A percentile compares a stretch with the other conserved stretches of the same genome.
phyloP scores from a whole-genome alignment of 2,113 vertebrate species.

The Strix uralensis region DNA sequence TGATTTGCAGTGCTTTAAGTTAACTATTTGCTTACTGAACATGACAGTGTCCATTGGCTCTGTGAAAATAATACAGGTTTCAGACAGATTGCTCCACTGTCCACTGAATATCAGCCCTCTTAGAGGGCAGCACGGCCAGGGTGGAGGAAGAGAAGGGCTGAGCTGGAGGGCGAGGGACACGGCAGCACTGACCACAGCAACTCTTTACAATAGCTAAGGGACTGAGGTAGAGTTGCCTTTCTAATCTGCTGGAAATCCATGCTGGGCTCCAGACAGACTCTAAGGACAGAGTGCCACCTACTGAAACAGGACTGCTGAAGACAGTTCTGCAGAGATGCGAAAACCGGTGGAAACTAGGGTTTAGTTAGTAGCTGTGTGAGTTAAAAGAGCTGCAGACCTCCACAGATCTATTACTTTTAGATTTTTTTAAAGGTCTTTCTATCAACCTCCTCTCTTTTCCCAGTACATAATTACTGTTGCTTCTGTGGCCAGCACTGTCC shows the following conservation, averaged over 20 bases:
- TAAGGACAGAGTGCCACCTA: background rate
- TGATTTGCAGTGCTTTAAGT: background rate
- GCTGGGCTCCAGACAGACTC: background rate
- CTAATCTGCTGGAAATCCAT: background rate
- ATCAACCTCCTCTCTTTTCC: background rate
- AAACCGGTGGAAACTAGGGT: background rate
- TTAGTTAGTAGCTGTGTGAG: background rate
- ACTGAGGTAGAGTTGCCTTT: background rate
- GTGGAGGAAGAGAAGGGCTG: background rate
- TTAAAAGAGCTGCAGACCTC: background rate
- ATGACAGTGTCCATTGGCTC: background rate
- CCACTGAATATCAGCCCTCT: background rate
- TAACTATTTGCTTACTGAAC: background rate
- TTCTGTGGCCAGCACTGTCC: background rate
- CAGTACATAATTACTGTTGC: background rate
- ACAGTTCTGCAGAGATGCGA: too few species aligned
- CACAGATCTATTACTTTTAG: background rate
- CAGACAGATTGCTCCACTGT: background rate
- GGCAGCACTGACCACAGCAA: accelerated
- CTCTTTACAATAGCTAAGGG: background rate
- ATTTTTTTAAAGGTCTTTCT: background rate
- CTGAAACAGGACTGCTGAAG: background rate
- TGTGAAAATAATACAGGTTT: background rate
- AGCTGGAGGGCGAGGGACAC: accelerated
- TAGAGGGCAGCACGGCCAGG: background rate